Evolutionary conservation across 2,113 vertebrate species (phyloP).

Genomic region (Sapajus apella): DNA sequence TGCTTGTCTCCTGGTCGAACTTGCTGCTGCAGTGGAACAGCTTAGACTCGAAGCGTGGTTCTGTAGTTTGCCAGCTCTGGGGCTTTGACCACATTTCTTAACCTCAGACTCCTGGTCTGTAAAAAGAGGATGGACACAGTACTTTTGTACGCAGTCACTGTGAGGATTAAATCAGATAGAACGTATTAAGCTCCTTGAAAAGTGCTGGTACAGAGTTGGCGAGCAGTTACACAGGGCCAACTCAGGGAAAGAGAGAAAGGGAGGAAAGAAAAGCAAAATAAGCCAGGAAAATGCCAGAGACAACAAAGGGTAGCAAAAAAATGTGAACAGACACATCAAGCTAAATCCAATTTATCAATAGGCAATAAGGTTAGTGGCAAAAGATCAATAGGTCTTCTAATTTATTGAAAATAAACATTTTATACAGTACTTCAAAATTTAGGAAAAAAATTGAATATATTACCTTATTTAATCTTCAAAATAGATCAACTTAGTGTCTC

Average conservation of each 20-base stretch:
- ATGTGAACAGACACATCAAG: neutral
- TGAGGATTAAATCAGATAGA: neutral
- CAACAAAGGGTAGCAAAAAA: neutral
- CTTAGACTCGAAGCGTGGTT: neutral
- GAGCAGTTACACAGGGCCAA: neutral
- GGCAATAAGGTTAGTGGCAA: neutral
- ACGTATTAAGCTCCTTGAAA: too few relatives aligned
- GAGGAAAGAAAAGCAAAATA: neutral
- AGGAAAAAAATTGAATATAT: neutral
- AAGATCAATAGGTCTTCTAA: neutral
- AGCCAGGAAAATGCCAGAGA: neutral
- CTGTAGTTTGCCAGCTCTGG: neutral
- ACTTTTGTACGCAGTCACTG: fast-evolving
- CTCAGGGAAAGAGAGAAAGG: neutral
- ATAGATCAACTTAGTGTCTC: neutral
- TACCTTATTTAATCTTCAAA: neutral
- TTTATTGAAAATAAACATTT: neutral
- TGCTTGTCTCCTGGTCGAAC: neutral
- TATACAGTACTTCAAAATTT: neutral
- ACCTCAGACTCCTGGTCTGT: neutral
- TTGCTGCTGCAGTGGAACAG: neutral
- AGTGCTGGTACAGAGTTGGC: neutral
- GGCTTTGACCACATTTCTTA: neutral
- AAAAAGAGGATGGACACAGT: neutral
- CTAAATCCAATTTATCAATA: neutral